phyloP scores from a whole-genome alignment of 2,888 invertebrate genomes.

The Atrina japonica region DNA sequence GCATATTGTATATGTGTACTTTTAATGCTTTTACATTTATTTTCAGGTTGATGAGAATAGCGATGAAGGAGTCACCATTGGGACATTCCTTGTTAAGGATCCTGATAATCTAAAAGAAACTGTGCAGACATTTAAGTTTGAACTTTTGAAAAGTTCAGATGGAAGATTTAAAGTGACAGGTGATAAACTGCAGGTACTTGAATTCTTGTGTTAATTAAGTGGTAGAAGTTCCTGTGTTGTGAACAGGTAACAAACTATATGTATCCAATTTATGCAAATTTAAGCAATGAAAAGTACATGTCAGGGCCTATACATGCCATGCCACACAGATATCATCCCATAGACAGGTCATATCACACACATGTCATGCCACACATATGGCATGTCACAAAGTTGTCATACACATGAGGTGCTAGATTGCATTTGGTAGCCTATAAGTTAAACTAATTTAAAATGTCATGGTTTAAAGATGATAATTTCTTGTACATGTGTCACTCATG shows the following conservation, averaged over 20 bases:
- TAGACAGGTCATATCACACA: no score
- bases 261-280: not conserved
- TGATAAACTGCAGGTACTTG: constrained; percentile 47
- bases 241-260: not conserved
- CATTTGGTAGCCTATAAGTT: no score
- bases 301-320: no score
- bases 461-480: no score
- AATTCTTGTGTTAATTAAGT: no score
- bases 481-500: no score
- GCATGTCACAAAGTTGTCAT: no score
- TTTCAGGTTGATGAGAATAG: constrained; percentile 49
- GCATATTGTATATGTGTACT: not conserved
- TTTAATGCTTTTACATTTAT: not conserved
- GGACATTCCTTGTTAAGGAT: constrained; percentile 41
- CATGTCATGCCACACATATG: no score
- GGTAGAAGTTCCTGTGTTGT: not conserved
- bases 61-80: constrained; percentile 34
- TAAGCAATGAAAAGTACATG: no score
- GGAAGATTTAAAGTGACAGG: constrained; percentile 54
- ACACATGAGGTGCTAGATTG: no score
- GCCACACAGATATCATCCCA: no score
- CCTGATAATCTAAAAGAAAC: constrained; percentile 40
- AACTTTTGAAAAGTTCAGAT: constrained; percentile 46
- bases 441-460: no score
- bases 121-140: constrained; percentile 48